These are phyloP conservation scores for Pampusana beccarii DNA, from an alignment of 2,113 vertebrate species.

Conservation along the genomic window DNA sequence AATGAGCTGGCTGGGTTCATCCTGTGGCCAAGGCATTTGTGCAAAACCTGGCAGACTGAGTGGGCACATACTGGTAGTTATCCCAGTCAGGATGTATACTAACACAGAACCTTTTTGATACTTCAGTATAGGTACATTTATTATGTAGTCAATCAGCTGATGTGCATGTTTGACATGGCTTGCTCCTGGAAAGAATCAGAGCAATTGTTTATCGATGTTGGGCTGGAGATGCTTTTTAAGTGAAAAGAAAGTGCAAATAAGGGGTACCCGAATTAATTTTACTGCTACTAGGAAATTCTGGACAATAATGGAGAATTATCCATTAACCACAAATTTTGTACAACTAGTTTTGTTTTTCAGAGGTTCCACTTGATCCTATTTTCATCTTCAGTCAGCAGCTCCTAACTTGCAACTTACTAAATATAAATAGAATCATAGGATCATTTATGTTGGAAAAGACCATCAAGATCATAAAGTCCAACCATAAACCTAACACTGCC, in stretches of 20 bases:
- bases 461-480: too few relatives aligned
- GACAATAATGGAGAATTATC: neutral
- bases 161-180: neutral
- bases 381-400: neutral
- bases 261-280: neutral
- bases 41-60: too few relatives aligned
- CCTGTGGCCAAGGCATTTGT: neutral
- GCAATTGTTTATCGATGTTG: neutral
- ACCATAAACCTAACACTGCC: too few relatives aligned
- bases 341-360: neutral
- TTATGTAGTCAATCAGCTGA: neutral
- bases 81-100: rapidly evolving
- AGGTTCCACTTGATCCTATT: neutral
- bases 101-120: neutral
- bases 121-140: neutral
- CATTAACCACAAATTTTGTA: neutral
- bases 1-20: neutral
- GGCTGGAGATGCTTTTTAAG: neutral
- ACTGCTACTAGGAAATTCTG: neutral
- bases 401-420: neutral
- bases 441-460: too few relatives aligned
- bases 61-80: too few relatives aligned
- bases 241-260: neutral
- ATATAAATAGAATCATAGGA: neutral
- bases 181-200: neutral